Percentiles rank a stretch among this genome's conserved stretches.
These are phyloP conservation scores for Acrocephalus kingi DNA, from an alignment of 2,113 vertebrate species.

Conservation along the genomic window DNA sequence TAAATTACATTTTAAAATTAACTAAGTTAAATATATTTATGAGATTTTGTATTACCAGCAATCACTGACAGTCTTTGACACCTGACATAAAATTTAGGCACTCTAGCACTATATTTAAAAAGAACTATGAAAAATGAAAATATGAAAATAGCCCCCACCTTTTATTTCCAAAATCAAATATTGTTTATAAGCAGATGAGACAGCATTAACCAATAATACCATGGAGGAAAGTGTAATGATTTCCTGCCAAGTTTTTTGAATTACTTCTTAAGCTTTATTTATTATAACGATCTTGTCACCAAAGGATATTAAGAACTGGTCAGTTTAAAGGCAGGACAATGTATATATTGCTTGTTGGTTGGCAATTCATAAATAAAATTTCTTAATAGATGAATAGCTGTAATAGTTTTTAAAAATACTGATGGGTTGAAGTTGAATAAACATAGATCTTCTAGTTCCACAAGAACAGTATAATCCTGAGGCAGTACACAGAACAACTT, in stretches of 20 bases:
- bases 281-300: not conserved
- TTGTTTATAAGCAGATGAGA: not conserved
- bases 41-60: not conserved
- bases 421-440: not conserved
- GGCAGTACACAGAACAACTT: not conserved
- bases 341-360: not conserved
- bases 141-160: fast-evolving
- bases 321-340: not conserved
- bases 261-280: not conserved
- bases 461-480: not conserved
- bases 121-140: not conserved
- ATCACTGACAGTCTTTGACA: not conserved
- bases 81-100: not conserved
- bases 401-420: not conserved
- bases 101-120: not conserved
- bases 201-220: not conserved
- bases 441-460: not conserved
- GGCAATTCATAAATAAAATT: not conserved
- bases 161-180: not conserved
- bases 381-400: not conserved
- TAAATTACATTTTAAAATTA: not conserved
- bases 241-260: not conserved
- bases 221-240: not conserved
- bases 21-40: not conserved
- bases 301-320: not conserved